Conservation (phyloP, 2,888 invertebrate species). For the Diarsia brunnea region DNA sequence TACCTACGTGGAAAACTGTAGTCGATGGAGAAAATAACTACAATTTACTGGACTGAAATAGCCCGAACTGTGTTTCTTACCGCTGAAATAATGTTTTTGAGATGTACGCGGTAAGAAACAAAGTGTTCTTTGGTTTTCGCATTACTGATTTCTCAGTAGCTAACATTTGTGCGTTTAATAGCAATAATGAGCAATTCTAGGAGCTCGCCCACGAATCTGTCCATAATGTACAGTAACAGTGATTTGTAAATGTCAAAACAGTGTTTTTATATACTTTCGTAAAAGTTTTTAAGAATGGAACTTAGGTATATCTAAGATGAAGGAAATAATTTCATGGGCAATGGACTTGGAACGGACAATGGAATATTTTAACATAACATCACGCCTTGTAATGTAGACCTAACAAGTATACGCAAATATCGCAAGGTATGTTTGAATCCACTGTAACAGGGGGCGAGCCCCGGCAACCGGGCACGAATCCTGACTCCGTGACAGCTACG, state of each 20-base stretch:
- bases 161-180: neutral
- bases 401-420: no score
- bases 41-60: conserved; percentile 30
- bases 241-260: neutral
- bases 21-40: conserved; percentile 35
- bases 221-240: neutral
- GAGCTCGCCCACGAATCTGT: neutral
- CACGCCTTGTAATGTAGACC: no score
- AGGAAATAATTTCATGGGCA: no score
- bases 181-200: neutral
- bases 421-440: no score
- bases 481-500: neutral
- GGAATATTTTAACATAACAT: no score
- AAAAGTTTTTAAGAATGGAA: no score
- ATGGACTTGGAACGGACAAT: no score
- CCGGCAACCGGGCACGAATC: neutral
- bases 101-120: neutral
- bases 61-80: neutral
- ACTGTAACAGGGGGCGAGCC: neutral
- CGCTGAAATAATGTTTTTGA: conserved; percentile 2
- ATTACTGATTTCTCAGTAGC: neutral
- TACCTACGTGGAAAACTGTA: conserved; percentile 26
- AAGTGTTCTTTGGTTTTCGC: conserved; percentile 1
- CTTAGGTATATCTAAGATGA: no score
- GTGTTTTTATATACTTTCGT: no score